phyloP scores from a whole-genome alignment of 2,113 vertebrate species.

The Ailuropoda melanoleuca region DNA sequence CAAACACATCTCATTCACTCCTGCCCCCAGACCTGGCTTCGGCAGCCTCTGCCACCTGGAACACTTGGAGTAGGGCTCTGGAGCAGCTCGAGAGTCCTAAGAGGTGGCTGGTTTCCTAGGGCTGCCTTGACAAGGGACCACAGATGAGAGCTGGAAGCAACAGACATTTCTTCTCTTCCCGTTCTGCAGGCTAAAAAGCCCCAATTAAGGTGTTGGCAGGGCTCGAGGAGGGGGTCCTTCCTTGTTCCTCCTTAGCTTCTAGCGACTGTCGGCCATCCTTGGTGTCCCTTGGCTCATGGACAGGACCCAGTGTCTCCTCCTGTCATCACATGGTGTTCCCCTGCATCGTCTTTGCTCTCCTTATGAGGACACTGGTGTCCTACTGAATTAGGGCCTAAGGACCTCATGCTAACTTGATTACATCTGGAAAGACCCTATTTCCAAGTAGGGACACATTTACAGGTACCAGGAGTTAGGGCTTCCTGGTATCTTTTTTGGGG shows the following conservation, averaged over 20 bases:
- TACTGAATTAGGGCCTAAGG: background rate
- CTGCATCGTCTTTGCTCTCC: background rate
- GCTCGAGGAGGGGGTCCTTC: background rate
- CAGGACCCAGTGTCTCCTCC: background rate
- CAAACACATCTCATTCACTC: background rate
- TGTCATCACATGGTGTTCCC: fast-evolving
- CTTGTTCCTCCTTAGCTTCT: background rate
- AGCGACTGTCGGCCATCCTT: no score
- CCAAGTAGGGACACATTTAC: no score
- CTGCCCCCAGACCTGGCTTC: background rate
- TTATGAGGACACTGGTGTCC: background rate
- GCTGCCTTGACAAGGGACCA: background rate
- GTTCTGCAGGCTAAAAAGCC: background rate
- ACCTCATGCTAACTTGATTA: background rate
- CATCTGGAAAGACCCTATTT: background rate
- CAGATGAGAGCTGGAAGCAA: fast-evolving
- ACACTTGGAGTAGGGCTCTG: background rate
- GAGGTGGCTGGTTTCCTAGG: fast-evolving
- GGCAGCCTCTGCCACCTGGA: background rate
- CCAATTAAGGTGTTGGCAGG: background rate
- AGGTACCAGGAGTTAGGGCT: background rate
- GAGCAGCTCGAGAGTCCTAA: fast-evolving
- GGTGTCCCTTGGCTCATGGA: background rate
- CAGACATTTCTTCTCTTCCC: background rate
- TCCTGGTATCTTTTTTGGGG: background rate